Evolutionary conservation across 2,888 invertebrate species (phyloP), one percentile per base, ranked within the genome.

Genomic region (Drosophila multiciliata): DNA sequence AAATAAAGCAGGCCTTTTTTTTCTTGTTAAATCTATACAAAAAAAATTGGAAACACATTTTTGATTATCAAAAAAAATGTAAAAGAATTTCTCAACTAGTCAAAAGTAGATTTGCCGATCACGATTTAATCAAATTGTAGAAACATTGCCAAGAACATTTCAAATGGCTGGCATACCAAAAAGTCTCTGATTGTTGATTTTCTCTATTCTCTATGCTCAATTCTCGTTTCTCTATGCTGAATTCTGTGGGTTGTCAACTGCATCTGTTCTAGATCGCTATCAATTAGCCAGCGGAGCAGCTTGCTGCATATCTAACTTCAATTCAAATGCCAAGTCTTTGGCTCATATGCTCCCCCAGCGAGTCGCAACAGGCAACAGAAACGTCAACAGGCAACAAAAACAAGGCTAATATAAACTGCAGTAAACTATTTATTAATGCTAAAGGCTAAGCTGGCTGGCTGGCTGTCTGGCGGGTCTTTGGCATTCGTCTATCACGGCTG

Each of bases 391-490:
- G 23, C 7, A 38, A 57, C 15, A 45, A 45, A 15, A 45, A 23
- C 45, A 45, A 15, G 45, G 26, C 64, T 59, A 69, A 69, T 50
- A 58, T 64, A 40, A 73, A 48, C 61, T 36, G 66, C 54, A 64
- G 80, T 76, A 82, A 89, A 74, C 89, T 80, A 89, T 86, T 86
- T 84, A 88, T 84, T 89, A 89, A 89, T 83, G 89, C 80, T 80
- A 80, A 78, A 78, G 64, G 76, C 80, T 76, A 66, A 49, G 20
- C 57, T 57, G 45, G 1, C 54, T 54, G 17, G 8, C 23, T 17
- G 35, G 0, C 61, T 73, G 65, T 38, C 62, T 75, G 75, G 72
- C 75, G 78, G 66, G 77, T 68, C 81, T 78, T 67, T 75, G 74
- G 81, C 81, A 67, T 80, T 78, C 70, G 78, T 81, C 89, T 84